Conservation (phyloP, 2,888 invertebrate species). For the Lottia gigantea region DNA sequence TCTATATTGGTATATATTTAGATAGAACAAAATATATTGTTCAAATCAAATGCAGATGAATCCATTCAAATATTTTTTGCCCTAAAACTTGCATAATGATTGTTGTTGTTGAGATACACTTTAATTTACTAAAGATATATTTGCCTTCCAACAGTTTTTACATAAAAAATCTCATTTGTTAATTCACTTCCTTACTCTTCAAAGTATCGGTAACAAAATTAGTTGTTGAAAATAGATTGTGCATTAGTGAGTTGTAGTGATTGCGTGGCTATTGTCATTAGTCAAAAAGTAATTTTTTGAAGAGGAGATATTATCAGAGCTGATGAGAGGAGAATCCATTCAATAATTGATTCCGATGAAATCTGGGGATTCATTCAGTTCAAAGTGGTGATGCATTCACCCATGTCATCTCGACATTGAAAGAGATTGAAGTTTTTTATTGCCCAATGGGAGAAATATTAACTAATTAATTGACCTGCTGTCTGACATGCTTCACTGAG, state of each 20-base stretch:
- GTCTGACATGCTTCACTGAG: neutral
- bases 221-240: too few relatives aligned
- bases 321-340: neutral
- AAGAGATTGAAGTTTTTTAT: neutral
- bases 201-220: too few relatives aligned
- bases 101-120: too few relatives aligned
- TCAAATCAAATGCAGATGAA: too few relatives aligned
- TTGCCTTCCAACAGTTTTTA: too few relatives aligned
- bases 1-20: too few relatives aligned
- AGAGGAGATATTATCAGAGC: neutral
- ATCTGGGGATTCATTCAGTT: neutral
- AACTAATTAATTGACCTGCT: slow-evolving; percentile 5
- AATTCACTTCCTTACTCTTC: too few relatives aligned
- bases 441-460: slow-evolving; percentile 1
- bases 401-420: neutral
- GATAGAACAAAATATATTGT: too few relatives aligned
- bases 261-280: slow-evolving; percentile 5
- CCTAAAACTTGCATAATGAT: too few relatives aligned
- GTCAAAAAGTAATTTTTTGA: neutral
- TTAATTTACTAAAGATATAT: too few relatives aligned
- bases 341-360: neutral
- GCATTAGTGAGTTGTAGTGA: neutral
- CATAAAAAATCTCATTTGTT: too few relatives aligned
- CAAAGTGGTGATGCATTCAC: neutral
- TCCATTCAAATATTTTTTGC: too few relatives aligned